Percentiles rank a stretch among this genome's conserved stretches.
These are phyloP conservation scores for Spinus pinus DNA, from an alignment of 2,797 vertebrate species.

Conservation along the genomic window DNA sequence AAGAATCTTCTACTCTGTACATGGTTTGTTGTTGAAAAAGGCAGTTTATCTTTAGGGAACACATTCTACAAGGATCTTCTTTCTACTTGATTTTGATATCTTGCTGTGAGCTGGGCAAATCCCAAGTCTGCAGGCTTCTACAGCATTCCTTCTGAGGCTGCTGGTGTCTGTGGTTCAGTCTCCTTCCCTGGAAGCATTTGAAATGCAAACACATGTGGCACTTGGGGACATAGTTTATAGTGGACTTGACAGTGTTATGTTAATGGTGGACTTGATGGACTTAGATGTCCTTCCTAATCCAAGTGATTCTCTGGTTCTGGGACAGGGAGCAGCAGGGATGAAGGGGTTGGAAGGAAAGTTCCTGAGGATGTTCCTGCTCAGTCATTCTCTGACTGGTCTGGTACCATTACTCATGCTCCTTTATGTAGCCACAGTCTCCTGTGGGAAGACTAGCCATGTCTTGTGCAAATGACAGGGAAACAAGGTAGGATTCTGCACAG, in stretches of 20 bases:
- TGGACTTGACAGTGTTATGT: not conserved
- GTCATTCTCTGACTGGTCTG: not conserved
- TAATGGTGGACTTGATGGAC: not conserved
- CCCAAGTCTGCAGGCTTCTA: not conserved
- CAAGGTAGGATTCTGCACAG: not conserved
- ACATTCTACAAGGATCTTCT: not conserved
- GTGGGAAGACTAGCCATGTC: not conserved
- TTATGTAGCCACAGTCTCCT: not conserved
- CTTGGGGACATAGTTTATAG: not conserved
- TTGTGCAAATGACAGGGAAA: not conserved
- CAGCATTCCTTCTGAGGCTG: not conserved
- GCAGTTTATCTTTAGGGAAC: not conserved
- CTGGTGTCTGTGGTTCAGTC: not conserved
- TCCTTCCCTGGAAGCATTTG: not conserved
- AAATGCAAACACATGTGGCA: not conserved
- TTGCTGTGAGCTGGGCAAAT: not conserved
- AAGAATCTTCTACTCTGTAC: not conserved
- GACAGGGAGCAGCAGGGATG: not conserved
- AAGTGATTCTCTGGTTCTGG: not conserved
- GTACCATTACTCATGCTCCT: not conserved
- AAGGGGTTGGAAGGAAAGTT: not conserved
- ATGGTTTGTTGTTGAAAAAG: not conserved
- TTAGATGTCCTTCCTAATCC: not conserved
- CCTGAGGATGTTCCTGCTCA: not conserved
- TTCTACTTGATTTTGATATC: not conserved